phyloP scores from a whole-genome alignment of 2,113 vertebrate species.

The Forbesichthys papilliferus region DNA sequence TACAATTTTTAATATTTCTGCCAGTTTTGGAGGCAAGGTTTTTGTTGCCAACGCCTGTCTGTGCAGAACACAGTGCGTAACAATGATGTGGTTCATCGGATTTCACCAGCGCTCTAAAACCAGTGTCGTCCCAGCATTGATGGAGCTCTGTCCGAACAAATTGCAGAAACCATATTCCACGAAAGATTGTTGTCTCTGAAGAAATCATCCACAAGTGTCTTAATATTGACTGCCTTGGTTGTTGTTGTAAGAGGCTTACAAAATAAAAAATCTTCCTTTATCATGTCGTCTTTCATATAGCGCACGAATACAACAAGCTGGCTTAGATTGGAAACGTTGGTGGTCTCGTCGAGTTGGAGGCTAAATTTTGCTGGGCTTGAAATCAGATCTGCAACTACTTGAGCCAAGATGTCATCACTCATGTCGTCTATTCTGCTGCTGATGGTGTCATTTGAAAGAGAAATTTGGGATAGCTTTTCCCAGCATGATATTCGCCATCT shows the following conservation, averaged over 20 bases:
- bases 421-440: too few species aligned
- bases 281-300: too few species aligned
- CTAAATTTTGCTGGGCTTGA: too few species aligned
- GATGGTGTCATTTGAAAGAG: not conserved
- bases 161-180: conserved; percentile 3
- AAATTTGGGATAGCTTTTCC: too few species aligned
- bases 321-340: not conserved
- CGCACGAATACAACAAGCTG: not conserved
- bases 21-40: not conserved
- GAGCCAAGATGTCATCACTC: not conserved
- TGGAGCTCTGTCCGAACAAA: too few species aligned
- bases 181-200: conserved; percentile 29
- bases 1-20: not conserved
- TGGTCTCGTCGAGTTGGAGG: not conserved
- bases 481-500: too few species aligned
- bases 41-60: not conserved
- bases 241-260: too few species aligned
- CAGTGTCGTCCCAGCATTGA: not conserved
- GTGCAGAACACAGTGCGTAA: too few species aligned
- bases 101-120: not conserved
- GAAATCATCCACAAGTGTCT: conserved; percentile 31
- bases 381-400: conserved; percentile 4
- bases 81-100: too few species aligned
- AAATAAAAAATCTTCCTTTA: too few species aligned
- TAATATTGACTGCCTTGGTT: conserved; percentile 18